phyloP scores from a whole-genome alignment of 2,797 vertebrate genomes.

The Poeciliopsis gracilis region DNA sequence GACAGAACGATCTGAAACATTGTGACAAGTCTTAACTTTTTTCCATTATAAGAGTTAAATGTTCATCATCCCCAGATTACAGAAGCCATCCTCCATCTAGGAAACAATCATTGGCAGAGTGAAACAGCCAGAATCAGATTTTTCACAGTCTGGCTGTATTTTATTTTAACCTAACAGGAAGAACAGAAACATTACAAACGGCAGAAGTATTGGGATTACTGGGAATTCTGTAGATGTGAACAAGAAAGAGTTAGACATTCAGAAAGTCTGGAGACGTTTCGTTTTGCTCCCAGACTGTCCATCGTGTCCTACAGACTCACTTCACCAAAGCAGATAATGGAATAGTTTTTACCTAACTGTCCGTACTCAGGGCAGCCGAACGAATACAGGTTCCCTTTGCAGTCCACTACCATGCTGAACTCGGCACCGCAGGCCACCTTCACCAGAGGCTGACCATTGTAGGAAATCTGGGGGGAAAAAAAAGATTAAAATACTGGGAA shows the following conservation, averaged over 20 bases:
- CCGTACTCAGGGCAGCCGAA: constrained; percentile 97
- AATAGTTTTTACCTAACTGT: constrained; percentile 87
- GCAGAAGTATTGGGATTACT: no score
- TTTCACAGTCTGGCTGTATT: no score
- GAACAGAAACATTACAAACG: no score
- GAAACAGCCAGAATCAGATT: no score
- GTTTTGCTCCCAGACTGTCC: no score
- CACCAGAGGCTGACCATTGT: constrained; percentile 95
- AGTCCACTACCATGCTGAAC: constrained; percentile 98
- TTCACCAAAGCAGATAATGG: neutral
- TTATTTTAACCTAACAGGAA: no score
- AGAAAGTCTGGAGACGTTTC: no score
- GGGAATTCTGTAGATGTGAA: no score
- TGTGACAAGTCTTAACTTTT: neutral
- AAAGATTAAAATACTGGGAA: neutral
- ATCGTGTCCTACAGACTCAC: neutral
- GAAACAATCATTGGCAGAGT: no score
- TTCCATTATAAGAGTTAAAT: neutral
- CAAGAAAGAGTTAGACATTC: no score
- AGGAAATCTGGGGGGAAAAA: constrained; percentile 85
- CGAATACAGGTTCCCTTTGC: constrained; percentile 96
- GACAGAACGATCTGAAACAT: neutral
- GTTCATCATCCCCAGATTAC: no score
- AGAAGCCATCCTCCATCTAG: no score
- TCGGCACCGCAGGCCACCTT: constrained; percentile 94